A percentile compares a stretch with the other conserved stretches of the same genome.
phyloP scores from a whole-genome alignment of 2,113 vertebrate species.

The Plecotus auritus region DNA sequence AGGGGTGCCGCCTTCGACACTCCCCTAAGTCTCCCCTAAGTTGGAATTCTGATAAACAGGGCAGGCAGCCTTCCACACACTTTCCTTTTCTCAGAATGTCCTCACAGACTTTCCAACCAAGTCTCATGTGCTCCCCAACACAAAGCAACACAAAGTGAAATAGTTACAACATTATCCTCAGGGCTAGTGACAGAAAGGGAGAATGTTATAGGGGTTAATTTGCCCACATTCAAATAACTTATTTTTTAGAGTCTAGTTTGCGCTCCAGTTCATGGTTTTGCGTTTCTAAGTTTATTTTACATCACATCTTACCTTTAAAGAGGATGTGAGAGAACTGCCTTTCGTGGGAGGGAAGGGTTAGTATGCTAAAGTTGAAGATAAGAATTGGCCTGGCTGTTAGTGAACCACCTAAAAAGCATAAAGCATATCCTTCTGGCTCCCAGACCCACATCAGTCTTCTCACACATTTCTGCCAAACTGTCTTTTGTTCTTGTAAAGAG shows the following conservation, averaged over 20 bases:
- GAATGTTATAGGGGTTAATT: background rate
- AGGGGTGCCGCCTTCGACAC: no score
- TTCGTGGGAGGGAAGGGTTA: background rate
- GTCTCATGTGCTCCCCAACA: background rate
- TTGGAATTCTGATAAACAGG: no score
- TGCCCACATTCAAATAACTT: background rate
- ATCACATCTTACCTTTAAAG: background rate
- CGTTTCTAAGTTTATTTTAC: conserved; percentile 1
- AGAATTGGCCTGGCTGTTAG: background rate
- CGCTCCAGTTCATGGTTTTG: background rate
- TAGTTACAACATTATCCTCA: background rate
- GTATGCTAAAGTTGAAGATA: background rate
- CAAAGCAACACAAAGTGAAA: background rate
- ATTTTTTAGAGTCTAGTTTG: background rate
- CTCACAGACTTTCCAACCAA: no score
- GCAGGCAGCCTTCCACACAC: no score
- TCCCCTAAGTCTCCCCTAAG: no score
- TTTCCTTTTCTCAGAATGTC: no score
- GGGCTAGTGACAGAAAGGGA: background rate
- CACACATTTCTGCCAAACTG: background rate
- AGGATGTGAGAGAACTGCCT: background rate
- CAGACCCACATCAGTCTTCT: background rate
- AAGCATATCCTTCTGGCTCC: background rate
- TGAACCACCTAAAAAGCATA: background rate
- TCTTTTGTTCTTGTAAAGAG: background rate